These are phyloP conservation scores for Anagyrus pseudococci DNA, from an alignment of 2,888 invertebrate genomes.

Conservation along the genomic window DNA sequence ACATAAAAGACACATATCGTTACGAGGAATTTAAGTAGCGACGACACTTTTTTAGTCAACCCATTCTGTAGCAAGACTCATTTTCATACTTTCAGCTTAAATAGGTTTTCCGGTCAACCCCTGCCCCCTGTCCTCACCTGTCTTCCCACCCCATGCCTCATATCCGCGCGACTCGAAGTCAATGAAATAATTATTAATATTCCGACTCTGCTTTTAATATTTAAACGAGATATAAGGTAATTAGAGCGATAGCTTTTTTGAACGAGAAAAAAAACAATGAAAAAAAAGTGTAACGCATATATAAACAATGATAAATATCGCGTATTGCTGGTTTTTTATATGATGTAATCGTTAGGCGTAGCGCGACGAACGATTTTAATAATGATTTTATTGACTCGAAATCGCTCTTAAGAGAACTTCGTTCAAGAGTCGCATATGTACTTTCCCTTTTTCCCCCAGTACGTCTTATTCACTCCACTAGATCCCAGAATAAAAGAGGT, in stretches of 20 bases:
- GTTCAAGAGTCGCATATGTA: constrained; percentile 37
- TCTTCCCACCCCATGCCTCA: no score
- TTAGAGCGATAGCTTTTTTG: no score
- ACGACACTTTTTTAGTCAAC: no score
- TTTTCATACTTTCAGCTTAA: no score
- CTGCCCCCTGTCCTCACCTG: no score
- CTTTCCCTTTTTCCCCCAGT: constrained; percentile 25
- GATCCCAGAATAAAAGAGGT: constrained; percentile 6
- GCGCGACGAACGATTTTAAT: neutral
- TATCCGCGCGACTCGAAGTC: constrained; percentile 2
- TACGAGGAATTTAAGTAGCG: constrained; percentile 41
- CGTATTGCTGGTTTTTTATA: neutral
- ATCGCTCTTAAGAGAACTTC: neutral
- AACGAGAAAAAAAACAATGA: neutral
- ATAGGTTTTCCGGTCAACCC: no score
- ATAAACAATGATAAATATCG: neutral
- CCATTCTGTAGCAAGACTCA: no score
- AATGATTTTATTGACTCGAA: constrained; percentile 6
- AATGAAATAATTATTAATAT: constrained; percentile 7
- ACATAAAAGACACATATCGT: constrained; percentile 46
- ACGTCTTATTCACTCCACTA: no score
- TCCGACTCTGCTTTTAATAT: neutral
- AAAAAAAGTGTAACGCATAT: neutral
- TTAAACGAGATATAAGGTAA: no score
- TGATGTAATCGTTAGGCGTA: neutral